Base-by-base conservation (phyloP, 2,113 vertebrate species). In the Sorex fumeus region DNA sequence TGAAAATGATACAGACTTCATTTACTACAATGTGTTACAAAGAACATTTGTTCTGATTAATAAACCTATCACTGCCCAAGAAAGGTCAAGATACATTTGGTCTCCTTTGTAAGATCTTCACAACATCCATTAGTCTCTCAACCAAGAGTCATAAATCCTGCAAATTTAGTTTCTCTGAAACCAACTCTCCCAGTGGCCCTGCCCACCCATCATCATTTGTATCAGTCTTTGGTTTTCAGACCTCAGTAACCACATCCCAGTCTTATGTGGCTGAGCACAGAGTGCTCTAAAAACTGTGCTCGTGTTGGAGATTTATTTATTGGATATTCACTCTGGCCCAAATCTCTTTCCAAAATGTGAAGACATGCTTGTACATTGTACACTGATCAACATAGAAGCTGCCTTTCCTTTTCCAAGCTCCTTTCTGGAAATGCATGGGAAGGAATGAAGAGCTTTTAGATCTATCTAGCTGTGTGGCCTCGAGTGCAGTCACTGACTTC, bases 131-230 rank as follows among this genome's bases (percentile, higher is more conserved):
- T 97, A 95, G 92, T 96, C 91, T 95, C 36, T 84, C 96, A 96
- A 97, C 95, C 62, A 85, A 70, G 77, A 91, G 87, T 96, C 96
- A 95, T 97, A 98, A 97, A 96, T 97, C 95, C 94, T 91, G 47
- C 60, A 94, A 94, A 96, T 97, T 95, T 96, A 81, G 70, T 97
- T 97, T 96, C 87, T 95, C 95, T 93, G 93, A 96, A 97, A 97
- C 75, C 72, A 97, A 10, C 75, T 97, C 91, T 60, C 95, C 91
- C 85, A 96, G 84, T 95, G 97, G 85, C 94, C 95, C 88, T 97
- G 96, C 91, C 94, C 93, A 92, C 86, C 95, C 92, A 94, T 94
- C 96, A 95, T 96, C 85, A 94, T 97, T 97, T 97, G 84, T 96
- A 91, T 94, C 91, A 83, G 85, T 96, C 94, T 95, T 92, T 85